Evolutionary conservation across 2,797 vertebrate species (phyloP), one percentile per base, ranked within the genome.

Genomic region (Peromyscus eremicus): DNA sequence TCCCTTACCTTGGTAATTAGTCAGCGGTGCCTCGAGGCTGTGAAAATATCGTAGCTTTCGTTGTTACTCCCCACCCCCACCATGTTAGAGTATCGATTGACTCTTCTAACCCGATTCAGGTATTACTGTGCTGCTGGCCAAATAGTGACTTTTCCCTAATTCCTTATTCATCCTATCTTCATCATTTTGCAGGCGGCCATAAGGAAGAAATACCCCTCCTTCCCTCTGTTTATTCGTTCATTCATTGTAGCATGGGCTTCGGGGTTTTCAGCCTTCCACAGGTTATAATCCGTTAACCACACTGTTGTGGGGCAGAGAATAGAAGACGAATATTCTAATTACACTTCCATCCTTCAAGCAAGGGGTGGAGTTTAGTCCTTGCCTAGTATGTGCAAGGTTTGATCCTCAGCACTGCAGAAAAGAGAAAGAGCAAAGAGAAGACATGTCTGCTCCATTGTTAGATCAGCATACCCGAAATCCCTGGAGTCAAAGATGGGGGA

Each of bases 401-500:
- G 43, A 21, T 68, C n/a, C 46, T 70, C 17, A 91, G 23, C 64
- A 10, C 25, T 57, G 4, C 5, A 68, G 32, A 40, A 27, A 75
- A 32, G 25, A 29, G 25, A 62, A 6, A 9, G 19, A 76, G 57
- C 8, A 64, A 27, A 27, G 49, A 29, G 13, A 46, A 46, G 70
- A 46, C 37, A 23, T 1, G 25, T 95, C 80, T 93, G 71, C 25
- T 60, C 87, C 90, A 64, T 3, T 84, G 90, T 97, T 83, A 57
- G n/a, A 91, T 91, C 87, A 32, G 89, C 86, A 91, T 94, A 97
- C 79, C 96, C 95, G 21, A 96, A 96, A 92, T 40, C 49, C 4
- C 86, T 95, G 97, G 73, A 66, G 80, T 89, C 87, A 97, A 68
- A 97, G 85, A 83, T 93, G 92, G 82, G 34, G 23, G 93, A 70